These are phyloP conservation scores for Drosophila pruinosa DNA, from an alignment of 1,140 invertebrate species.

Conservation along the genomic window DNA sequence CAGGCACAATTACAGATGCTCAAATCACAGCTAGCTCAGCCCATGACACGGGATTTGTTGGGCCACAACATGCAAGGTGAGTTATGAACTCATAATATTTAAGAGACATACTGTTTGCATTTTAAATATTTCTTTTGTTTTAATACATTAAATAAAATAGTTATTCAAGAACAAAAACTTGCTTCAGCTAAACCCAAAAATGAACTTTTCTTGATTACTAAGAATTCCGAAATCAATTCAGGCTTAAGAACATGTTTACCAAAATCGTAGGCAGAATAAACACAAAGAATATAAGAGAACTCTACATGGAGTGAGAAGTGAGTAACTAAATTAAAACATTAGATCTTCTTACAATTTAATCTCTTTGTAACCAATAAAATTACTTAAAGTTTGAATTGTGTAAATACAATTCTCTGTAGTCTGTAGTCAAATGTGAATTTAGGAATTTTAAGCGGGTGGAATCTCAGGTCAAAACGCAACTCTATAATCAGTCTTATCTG, in stretches of 20 bases:
- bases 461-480: not conserved
- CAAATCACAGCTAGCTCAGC: constrained; percentile 95
- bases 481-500: not conserved
- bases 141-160: not conserved
- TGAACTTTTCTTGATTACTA: too few species aligned
- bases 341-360: too few species aligned
- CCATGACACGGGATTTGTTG: constrained; percentile 94
- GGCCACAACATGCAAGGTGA: constrained; percentile 95
- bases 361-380: too few species aligned
- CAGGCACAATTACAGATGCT: constrained; percentile 92
- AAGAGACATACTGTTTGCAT: not conserved
- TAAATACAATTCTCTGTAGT: not conserved
- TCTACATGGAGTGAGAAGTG: too few species aligned
- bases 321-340: too few species aligned
- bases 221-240: too few species aligned
- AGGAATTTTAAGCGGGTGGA: not conserved
- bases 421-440: not conserved
- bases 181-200: too few species aligned
- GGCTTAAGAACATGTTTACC: too few species aligned
- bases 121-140: not conserved
- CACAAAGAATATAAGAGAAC: not conserved
- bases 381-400: too few species aligned
- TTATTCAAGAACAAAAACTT: not conserved
- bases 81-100: constrained; percentile 19
- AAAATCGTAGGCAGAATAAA: too few species aligned